Conservation (phyloP, 2,797 vertebrate species). For the Rhyacichthys aspro region DNA sequence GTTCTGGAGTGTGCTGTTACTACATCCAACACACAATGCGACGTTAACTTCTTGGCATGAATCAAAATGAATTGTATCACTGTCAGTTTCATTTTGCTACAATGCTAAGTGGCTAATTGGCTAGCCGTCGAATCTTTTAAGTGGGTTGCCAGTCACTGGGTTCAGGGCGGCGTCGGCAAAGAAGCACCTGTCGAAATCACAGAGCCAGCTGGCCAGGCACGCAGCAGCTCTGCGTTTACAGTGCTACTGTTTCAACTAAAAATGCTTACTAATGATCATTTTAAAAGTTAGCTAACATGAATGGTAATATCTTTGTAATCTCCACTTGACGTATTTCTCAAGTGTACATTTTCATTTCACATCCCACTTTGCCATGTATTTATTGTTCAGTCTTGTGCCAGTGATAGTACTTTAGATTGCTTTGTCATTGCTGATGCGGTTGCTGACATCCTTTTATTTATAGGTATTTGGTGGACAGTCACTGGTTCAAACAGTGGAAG, state of each 20-base stretch:
- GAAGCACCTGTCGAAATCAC: slow-evolving; percentile 77
- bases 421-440: not conserved
- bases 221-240: slow-evolving; percentile 29
- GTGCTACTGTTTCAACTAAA: slow-evolving; percentile 26
- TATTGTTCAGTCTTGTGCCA: fast-evolving
- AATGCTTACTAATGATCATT: not conserved
- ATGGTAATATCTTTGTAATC: not conserved
- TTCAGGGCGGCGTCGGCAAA: slow-evolving; percentile 74
- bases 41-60: not conserved
- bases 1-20: not conserved
- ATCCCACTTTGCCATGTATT: not conserved
- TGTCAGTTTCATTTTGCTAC: slow-evolving; percentile 19
- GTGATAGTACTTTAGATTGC: not conserved
- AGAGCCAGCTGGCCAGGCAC: slow-evolving; percentile 59
- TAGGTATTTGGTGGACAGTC: slow-evolving; percentile 98
- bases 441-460: not conserved
- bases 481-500: slow-evolving; percentile 99
- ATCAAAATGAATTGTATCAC: not conserved
- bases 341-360: no score
- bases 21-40: not conserved
- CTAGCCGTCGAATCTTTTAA: slow-evolving; percentile 48
- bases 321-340: not conserved
- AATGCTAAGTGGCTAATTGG: slow-evolving; percentile 53
- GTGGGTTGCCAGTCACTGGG: slow-evolving; percentile 53
- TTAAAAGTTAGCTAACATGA: not conserved